Evolutionary conservation across 2,888 invertebrate species (phyloP).

Genomic region (Eristalis intricaria): DNA sequence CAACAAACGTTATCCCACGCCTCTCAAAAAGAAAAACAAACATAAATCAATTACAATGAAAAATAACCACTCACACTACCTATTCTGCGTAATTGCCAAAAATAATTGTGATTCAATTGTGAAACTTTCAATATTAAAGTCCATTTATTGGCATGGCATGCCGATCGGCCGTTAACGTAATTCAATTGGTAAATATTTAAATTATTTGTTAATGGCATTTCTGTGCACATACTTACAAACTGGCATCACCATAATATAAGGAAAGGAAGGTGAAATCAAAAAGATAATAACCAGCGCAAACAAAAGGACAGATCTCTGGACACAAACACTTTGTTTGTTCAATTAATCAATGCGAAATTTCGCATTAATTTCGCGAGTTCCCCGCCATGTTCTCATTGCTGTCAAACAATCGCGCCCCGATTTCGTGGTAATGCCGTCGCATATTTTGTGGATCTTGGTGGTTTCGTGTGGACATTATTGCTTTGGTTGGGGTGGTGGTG

Average conservation of each 20-base stretch:
- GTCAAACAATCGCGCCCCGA: conserved; percentile 38
- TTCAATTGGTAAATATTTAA: conserved; percentile 58
- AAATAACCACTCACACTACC: neutral
- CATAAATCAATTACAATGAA: neutral
- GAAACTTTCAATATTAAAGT: neutral
- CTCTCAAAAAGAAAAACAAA: neutral
- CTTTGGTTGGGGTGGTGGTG: neutral
- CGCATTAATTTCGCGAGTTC: conserved; percentile 44
- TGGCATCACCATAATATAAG: neutral
- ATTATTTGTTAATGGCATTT: conserved; percentile 58
- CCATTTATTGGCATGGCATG: neutral
- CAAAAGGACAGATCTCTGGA: conserved; percentile 31
- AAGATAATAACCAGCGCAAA: conserved; percentile 44
- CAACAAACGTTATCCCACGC: neutral
- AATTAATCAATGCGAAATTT: conserved; percentile 67
- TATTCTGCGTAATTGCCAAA: neutral
- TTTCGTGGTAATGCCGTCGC: conserved; percentile 1
- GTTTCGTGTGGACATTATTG: neutral
- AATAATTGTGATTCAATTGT: neutral
- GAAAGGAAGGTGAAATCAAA: conserved; percentile 64
- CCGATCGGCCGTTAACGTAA: conserved; percentile 18
- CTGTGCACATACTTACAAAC: neutral
- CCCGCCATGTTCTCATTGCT: conserved; percentile 9
- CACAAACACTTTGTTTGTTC: conserved; percentile 48
- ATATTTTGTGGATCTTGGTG: neutral